Conservation (phyloP, 2,888 invertebrate genomes). For the Eristalinus aeneus region DNA sequence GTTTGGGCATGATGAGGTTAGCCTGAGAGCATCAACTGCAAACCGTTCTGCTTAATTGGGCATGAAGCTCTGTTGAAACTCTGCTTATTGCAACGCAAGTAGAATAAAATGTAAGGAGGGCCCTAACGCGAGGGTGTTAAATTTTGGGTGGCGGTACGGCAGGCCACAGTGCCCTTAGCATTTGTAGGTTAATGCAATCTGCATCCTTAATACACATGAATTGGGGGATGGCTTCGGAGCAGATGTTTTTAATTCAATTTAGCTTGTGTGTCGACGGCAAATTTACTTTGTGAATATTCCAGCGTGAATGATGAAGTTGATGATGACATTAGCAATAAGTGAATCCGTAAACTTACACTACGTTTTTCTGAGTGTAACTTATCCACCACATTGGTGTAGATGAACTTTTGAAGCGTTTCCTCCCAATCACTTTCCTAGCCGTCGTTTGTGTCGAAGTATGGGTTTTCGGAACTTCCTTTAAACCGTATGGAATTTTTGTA, state of each 20-base stretch:
- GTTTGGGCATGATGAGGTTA: constrained; percentile 13
- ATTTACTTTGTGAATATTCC: not conserved
- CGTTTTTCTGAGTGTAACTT: too few species aligned
- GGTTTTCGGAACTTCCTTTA: too few species aligned
- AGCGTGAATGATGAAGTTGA: not conserved
- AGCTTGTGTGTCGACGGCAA: not conserved
- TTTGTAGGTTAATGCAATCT: not conserved
- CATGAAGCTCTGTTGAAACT: not conserved
- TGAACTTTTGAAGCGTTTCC: too few species aligned
- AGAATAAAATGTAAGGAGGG: not conserved
- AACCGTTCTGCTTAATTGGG: constrained; percentile 16
- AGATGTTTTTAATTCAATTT: not conserved
- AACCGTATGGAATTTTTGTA: too few species aligned
- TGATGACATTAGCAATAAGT: not conserved
- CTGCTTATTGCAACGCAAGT: not conserved
- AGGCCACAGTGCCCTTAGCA: not conserved
- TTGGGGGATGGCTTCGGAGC: not conserved
- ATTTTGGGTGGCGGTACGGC: not conserved
- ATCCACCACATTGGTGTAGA: too few species aligned
- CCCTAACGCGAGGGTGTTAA: not conserved
- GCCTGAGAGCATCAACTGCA: constrained; percentile 1
- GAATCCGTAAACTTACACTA: too few species aligned
- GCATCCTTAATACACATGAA: not conserved
- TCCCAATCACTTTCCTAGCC: too few species aligned
- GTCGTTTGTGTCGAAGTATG: too few species aligned